Base-by-base conservation (phyloP, 1,140 invertebrate species). In the Anoplophora glabripennis region DNA sequence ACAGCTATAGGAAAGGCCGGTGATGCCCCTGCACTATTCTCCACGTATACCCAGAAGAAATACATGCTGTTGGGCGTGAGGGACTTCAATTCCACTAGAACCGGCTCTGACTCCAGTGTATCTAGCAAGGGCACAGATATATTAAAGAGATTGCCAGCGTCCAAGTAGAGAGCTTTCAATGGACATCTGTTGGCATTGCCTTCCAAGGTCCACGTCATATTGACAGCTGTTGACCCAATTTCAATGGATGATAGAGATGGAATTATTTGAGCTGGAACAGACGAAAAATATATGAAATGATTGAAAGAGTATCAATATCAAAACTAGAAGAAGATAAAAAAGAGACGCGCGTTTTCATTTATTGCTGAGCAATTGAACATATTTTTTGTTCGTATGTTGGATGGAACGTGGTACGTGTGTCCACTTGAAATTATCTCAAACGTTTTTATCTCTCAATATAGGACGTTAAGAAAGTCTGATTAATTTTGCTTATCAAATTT, bases 21-120 rank as follows among this genome's bases (percentile, higher is more conserved):
- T 28, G 55, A 57, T 3, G 10, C 35, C 2, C 55, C 55, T 9
- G 11, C 47, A 11, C 17, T 17, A 33, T 57, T 57, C 28, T 17
- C 46, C 12, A 51, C 12, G 41, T 34, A 48, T 14, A 57, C 47
- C 0, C 12, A 14, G 36, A 17, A 41, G 35, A 34, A 42, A 28
- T 49, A 57, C 12, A 57, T 47, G 38, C n/a, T 35, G 40, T 49
- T 28, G 7, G 10, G 9, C 4, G 4, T 15, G 8, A 57, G 37
- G 1, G 46, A 46, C 9, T 15, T 41, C 21, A 57, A n/a, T 36
- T 11, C 34, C 1, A 57, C 15, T 11, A 33, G 18, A 4, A 57
- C 55, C 9, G 48, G 28, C 10, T 15, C 3, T 18, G 46, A n/a
- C 5, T 17, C 9, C n/a, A 40, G 18, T 18, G 21, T 41, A 35